phyloP scores from a whole-genome alignment of 2,113 vertebrate species.

The Emydura subglobosa region DNA sequence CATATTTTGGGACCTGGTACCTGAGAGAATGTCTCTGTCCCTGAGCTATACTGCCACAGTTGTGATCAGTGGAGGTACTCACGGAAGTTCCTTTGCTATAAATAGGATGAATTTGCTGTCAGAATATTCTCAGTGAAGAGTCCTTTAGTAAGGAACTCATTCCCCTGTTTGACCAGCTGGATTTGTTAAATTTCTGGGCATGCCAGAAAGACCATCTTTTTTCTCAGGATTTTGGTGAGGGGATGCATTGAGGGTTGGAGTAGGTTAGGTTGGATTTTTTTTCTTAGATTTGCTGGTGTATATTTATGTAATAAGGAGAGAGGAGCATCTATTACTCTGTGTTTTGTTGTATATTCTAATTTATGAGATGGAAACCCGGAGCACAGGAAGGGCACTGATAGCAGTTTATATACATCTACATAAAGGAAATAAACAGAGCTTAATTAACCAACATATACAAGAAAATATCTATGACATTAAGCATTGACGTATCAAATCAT shows the following conservation, averaged over 20 bases:
- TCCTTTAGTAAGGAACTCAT: neutral
- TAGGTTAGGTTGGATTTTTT: neutral
- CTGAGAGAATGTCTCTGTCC: neutral
- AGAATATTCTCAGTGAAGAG: neutral
- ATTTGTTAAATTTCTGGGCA: neutral
- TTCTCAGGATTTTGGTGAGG: neutral
- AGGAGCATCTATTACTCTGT: neutral
- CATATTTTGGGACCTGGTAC: neutral
- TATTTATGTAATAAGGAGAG: neutral
- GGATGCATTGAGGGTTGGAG: neutral
- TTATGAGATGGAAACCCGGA: neutral
- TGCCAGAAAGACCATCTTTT: neutral
- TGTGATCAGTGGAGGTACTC: neutral
- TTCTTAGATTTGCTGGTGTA: neutral
- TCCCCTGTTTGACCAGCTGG: neutral
- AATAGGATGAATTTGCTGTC: neutral
- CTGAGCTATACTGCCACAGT: neutral
- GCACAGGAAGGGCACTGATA: conserved; percentile 19
- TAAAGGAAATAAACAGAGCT: conserved; percentile 50
- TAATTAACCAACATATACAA: conserved; percentile 15
- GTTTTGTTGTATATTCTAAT: neutral
- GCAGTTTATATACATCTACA: neutral
- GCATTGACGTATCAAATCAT: conserved; percentile 1
- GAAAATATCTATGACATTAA: neutral
- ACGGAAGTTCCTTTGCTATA: neutral